phyloP scores from a whole-genome alignment of 2,888 invertebrate species.

The Drosophila ustulata region DNA sequence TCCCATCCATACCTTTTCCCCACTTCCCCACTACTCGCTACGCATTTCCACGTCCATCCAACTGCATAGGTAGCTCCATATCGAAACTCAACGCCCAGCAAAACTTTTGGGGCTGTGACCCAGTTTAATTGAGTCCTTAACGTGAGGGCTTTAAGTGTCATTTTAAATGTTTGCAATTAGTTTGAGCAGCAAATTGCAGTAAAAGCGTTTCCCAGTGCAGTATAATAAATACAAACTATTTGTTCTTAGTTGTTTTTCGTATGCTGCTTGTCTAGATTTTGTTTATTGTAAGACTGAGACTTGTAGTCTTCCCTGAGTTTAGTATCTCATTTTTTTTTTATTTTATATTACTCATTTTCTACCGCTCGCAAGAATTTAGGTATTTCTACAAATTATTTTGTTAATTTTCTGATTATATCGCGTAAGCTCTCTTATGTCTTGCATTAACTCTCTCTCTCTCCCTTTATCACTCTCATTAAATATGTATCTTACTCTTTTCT shows the following conservation, averaged over 20 bases:
- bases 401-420: too few species aligned
- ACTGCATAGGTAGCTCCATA: conserved; percentile 16
- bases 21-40: not conserved
- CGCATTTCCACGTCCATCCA: conserved; percentile 2
- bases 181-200: not conserved
- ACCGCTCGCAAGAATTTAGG: too few species aligned
- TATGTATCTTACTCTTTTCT: not conserved
- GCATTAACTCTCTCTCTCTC: not conserved
- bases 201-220: not conserved
- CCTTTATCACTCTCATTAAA: too few species aligned
- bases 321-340: too few species aligned
- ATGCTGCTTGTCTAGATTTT: too few species aligned
- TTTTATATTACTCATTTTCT: too few species aligned
- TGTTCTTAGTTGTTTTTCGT: too few species aligned
- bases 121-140: conserved; percentile 49
- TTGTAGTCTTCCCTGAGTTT: too few species aligned
- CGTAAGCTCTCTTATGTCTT: too few species aligned
- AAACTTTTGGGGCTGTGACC: conserved; percentile 48
- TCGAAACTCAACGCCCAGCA: not conserved
- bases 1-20: not conserved
- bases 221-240: too few species aligned
- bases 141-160: conserved; percentile 14
- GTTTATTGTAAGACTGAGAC: too few species aligned
- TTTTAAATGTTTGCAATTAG: not conserved
- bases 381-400: too few species aligned